phyloP scores from a whole-genome alignment of 2,888 invertebrate species.

The Drepanosiphum platanoidis region DNA sequence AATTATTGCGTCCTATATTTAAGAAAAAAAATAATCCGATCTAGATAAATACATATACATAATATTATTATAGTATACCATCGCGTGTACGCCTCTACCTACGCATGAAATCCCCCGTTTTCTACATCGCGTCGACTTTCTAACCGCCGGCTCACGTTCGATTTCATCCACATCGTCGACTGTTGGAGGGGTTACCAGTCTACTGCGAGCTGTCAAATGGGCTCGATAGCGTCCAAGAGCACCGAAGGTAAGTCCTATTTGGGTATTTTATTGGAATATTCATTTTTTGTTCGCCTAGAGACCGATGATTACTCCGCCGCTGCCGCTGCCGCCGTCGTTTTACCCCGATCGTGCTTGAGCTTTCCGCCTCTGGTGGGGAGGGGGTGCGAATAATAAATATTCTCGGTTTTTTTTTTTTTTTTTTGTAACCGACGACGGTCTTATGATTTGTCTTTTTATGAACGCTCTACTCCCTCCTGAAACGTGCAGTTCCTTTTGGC shows the following conservation, averaged over 20 bases:
- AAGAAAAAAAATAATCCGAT: too few relatives aligned
- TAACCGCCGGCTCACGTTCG: not conserved
- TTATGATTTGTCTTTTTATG: too few relatives aligned
- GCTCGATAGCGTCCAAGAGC: slow-evolving; percentile 56
- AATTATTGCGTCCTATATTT: not conserved
- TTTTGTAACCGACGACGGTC: too few relatives aligned
- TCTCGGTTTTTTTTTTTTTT: not conserved
- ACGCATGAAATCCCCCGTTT: not conserved
- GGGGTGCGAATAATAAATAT: not conserved
- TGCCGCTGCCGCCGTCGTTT: not conserved
- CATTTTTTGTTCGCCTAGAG: not conserved
- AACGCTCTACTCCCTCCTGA: too few relatives aligned
- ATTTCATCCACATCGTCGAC: not conserved
- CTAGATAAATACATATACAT: too few relatives aligned
- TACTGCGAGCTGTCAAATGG: slow-evolving; percentile 38
- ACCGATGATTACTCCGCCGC: not conserved
- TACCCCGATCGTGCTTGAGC: not conserved
- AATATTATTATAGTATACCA: too few relatives aligned
- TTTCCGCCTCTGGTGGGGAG: not conserved
- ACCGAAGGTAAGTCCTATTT: slow-evolving; percentile 27
- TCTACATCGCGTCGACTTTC: not conserved
- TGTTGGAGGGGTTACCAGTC: slow-evolving; percentile 11
- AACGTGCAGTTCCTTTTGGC: not conserved
- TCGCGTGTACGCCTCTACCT: too few relatives aligned
- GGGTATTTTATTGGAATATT: not conserved